A percentile compares a stretch with the other conserved stretches of the same genome.
phyloP scores from a whole-genome alignment of 2,888 invertebrate species.

The Malthinus seriepunctatus region DNA sequence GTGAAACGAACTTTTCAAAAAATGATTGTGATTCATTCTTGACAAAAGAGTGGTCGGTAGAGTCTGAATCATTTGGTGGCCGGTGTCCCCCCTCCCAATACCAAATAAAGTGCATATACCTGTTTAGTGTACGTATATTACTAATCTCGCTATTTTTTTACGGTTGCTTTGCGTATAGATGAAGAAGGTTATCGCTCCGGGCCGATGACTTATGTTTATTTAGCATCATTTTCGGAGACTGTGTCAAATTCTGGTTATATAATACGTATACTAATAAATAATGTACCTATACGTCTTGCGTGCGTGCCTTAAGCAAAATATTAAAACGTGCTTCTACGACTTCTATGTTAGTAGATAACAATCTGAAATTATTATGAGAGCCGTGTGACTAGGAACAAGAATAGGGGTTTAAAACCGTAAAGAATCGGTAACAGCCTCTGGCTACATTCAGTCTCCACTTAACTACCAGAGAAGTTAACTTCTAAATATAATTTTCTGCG shows the following conservation, averaged over 20 bases:
- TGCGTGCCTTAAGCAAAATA: slow-evolving; percentile 22
- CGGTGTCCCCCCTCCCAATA: slow-evolving; percentile 22
- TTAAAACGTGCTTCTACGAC: slow-evolving; percentile 21
- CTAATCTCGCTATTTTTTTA: slow-evolving; percentile 31
- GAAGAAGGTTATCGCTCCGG: slow-evolving; percentile 28
- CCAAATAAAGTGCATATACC: slow-evolving; percentile 34
- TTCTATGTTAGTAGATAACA: slow-evolving; percentile 28
- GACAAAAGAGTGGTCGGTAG: slow-evolving; percentile 24
- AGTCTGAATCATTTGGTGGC: slow-evolving; percentile 31
- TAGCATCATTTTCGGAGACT: slow-evolving; percentile 21
- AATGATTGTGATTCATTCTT: slow-evolving; percentile 22
- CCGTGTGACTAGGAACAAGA: slow-evolving; percentile 28
- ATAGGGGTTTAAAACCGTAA: slow-evolving; percentile 21
- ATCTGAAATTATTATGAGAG: slow-evolving; percentile 26
- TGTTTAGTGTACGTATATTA: slow-evolving; percentile 33
- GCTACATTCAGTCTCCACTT: slow-evolving; percentile 25
- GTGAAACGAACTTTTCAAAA: slow-evolving; percentile 21
- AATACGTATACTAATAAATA: slow-evolving; percentile 10
- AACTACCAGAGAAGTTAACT: slow-evolving; percentile 28
- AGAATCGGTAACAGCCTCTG: slow-evolving; percentile 27
- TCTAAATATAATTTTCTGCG: slow-evolving; percentile 26
- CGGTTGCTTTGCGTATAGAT: slow-evolving; percentile 22
- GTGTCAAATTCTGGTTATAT: slow-evolving; percentile 18
- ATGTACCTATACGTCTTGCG: slow-evolving; percentile 19
- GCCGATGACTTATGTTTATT: slow-evolving; percentile 28